Evolutionary conservation across 2,888 invertebrate genomes (phyloP).

Genomic region (Ophioninae sp.): DNA sequence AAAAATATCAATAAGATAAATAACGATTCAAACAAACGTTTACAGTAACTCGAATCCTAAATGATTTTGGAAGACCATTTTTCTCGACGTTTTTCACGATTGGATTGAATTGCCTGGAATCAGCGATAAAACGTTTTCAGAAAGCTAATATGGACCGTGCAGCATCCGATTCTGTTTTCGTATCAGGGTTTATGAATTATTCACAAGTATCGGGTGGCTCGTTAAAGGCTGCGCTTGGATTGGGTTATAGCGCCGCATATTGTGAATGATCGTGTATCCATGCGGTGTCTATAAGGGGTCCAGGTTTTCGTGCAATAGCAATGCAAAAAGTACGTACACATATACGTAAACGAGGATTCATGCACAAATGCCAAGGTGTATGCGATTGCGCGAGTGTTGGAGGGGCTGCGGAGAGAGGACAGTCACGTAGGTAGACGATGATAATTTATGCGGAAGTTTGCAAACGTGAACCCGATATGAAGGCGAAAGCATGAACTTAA

Average conservation of each 20-base stretch:
- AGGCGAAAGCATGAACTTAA: constrained; percentile 50
- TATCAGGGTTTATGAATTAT: constrained; percentile 37
- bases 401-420: constrained; percentile 33
- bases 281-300: background rate
- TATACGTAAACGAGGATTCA: background rate
- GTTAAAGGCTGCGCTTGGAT: background rate
- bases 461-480: constrained; percentile 57
- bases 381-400: constrained; percentile 16
- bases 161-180: constrained; percentile 12
- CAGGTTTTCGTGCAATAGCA: background rate
- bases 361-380: background rate
- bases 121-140: constrained; percentile 7
- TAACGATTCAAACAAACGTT: background rate
- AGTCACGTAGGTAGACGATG: constrained; percentile 48
- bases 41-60: background rate
- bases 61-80: background rate
- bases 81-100: background rate
- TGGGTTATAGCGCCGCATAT: background rate
- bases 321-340: constrained; percentile 1
- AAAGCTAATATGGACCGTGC: constrained; percentile 3
- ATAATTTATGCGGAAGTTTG: constrained; percentile 61
- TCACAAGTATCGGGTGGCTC: constrained; percentile 31
- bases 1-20: background rate
- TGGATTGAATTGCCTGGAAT: background rate
- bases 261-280: background rate